Evolutionary conservation across 1,140 invertebrate species (phyloP).

Genomic region (Eriosoma lanigerum): DNA sequence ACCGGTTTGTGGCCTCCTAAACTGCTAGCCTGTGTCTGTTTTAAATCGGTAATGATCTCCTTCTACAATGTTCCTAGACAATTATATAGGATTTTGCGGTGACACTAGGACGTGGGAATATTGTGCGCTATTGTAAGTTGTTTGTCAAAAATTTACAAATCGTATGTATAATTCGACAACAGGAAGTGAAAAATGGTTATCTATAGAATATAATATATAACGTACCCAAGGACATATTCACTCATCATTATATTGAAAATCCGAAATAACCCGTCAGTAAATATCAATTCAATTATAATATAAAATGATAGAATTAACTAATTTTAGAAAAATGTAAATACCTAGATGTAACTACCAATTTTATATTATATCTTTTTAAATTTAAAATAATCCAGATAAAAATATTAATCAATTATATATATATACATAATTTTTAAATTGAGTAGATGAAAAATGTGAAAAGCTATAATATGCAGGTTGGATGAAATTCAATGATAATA

Average conservation of each 20-base stretch:
- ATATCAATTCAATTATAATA: too few species aligned
- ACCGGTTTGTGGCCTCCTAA: slow-evolving; percentile 50
- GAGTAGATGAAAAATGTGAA: too few species aligned
- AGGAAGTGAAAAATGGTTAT: neutral
- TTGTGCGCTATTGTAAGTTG: neutral
- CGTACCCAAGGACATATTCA: neutral
- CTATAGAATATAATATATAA: neutral
- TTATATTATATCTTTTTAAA: too few species aligned
- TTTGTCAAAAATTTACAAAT: neutral
- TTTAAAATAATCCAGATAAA: too few species aligned
- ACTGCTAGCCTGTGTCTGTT: slow-evolving; percentile 33
- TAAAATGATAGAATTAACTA: too few species aligned
- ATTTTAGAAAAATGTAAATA: too few species aligned
- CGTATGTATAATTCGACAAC: neutral
- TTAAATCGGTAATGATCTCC: slow-evolving; percentile 43
- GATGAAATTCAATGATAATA: too few species aligned
- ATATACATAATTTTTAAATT: too few species aligned
- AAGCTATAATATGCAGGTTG: too few species aligned
- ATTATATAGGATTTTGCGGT: neutral
- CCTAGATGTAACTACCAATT: too few species aligned
- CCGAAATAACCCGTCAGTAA: neutral
- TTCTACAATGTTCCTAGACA: neutral
- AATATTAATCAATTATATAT: too few species aligned
- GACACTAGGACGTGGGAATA: neutral
- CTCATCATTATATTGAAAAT: neutral